phyloP scores from a whole-genome alignment of 35 echinoderm and acorn worm species.

The Nesometra sesokonis region DNA sequence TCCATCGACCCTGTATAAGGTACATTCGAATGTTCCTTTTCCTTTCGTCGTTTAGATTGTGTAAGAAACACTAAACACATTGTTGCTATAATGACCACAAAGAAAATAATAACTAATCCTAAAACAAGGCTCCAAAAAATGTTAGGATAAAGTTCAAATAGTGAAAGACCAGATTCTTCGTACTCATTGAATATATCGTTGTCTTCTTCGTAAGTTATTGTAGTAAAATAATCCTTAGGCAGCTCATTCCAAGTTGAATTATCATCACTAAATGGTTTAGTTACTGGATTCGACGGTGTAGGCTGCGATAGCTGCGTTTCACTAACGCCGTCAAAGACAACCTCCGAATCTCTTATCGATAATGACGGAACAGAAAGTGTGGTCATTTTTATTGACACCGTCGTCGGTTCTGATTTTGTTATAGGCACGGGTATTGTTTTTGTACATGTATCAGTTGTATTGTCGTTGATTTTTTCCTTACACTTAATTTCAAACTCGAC shows the following conservation, averaged over 20 bases:
- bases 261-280: not conserved
- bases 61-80: not conserved
- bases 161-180: not conserved
- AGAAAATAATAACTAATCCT: not conserved
- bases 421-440: not conserved
- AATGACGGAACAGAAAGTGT: too few species aligned
- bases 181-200: not conserved
- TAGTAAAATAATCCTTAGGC: not conserved
- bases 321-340: too few species aligned
- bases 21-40: not conserved
- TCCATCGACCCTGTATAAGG: not conserved
- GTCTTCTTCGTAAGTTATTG: not conserved
- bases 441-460: not conserved
- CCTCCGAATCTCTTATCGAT: too few species aligned
- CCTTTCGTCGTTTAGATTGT: not conserved
- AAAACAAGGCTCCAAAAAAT: not conserved
- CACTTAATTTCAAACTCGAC: not conserved
- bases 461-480: not conserved
- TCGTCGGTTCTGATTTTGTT: not conserved
- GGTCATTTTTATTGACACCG: not conserved
- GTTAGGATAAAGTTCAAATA: not conserved
- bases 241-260: not conserved
- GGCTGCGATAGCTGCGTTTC: not conserved
- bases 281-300: not conserved
- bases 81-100: not conserved